These are phyloP conservation scores for Drosophila obscura DNA, from an alignment of 1,140 invertebrate species.

Conservation along the genomic window DNA sequence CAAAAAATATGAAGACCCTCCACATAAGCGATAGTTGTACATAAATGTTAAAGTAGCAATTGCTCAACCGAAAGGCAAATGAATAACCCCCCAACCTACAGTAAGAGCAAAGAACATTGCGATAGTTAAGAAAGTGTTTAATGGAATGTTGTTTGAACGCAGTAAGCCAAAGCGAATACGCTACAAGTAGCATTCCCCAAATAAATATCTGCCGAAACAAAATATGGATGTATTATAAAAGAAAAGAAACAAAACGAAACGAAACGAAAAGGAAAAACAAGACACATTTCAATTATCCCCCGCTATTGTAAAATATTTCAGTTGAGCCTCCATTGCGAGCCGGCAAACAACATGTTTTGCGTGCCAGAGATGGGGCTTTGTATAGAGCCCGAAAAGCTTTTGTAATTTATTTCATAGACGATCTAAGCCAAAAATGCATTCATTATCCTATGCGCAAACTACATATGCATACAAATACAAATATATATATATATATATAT, in stretches of 20 bases:
- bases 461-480: constrained; percentile 12
- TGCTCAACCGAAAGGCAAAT: constrained; percentile 41
- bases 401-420: constrained; percentile 79
- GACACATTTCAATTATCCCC: constrained; percentile 12
- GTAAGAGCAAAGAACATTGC: constrained; percentile 1
- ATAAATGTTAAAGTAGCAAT: constrained; percentile 65
- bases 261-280: background rate
- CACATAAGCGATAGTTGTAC: constrained; percentile 61
- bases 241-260: constrained; percentile 16
- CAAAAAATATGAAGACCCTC: constrained; percentile 50
- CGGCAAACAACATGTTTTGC: background rate
- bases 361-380: constrained; percentile 40
- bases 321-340: constrained; percentile 22
- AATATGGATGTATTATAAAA: constrained; percentile 47
- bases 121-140: constrained; percentile 61
- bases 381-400: constrained; percentile 74
- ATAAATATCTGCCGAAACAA: constrained; percentile 29
- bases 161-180: constrained; percentile 20
- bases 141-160: constrained; percentile 69
- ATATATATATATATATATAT: constrained; percentile 24
- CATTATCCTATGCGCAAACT: constrained; percentile 41
- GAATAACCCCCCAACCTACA: background rate
- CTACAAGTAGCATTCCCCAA: constrained; percentile 27
- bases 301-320: constrained; percentile 72
- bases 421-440: constrained; percentile 50